Conservation (phyloP, 2,888 invertebrate species). For the Andrena chrysosceles region DNA sequence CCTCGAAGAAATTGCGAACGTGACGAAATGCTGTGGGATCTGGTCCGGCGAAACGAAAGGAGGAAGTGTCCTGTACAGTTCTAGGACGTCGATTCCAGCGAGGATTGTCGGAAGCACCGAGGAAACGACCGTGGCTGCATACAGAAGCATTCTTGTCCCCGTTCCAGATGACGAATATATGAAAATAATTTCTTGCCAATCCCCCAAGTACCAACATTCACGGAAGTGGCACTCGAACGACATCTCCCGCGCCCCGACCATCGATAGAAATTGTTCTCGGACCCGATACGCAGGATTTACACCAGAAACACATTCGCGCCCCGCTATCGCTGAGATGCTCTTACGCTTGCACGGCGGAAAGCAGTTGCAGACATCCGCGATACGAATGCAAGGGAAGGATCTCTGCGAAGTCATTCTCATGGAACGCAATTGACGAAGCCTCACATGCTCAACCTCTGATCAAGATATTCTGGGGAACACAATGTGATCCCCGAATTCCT, state of each 20-base stretch:
- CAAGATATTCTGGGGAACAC: background rate
- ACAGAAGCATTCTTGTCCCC: slow-evolving; percentile 33
- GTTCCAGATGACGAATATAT: slow-evolving; percentile 31
- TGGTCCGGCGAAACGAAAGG: slow-evolving; percentile 5
- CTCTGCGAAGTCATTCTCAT: background rate
- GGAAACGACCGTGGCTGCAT: slow-evolving; percentile 7
- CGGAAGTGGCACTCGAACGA: background rate
- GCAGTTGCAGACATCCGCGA: background rate
- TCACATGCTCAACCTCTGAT: background rate
- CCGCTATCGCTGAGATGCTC: background rate
- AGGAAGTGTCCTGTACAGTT: slow-evolving; percentile 22
- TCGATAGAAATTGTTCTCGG: background rate
- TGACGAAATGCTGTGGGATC: slow-evolving; percentile 36
- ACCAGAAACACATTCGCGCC: background rate
- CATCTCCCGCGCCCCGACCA: background rate
- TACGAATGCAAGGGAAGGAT: background rate
- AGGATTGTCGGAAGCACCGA: slow-evolving; percentile 22
- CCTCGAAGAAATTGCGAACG: slow-evolving; percentile 48
- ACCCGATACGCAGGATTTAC: background rate
- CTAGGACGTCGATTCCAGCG: slow-evolving; percentile 24
- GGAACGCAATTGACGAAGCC: slow-evolving; percentile 3
- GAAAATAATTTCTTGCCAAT: slow-evolving; percentile 43
- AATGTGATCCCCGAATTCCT: slow-evolving; percentile 18
- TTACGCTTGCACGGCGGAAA: background rate
- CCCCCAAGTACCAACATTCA: background rate